Conservation (phyloP, 2,888 invertebrate genomes). For the Drosophila neonasuta region DNA sequence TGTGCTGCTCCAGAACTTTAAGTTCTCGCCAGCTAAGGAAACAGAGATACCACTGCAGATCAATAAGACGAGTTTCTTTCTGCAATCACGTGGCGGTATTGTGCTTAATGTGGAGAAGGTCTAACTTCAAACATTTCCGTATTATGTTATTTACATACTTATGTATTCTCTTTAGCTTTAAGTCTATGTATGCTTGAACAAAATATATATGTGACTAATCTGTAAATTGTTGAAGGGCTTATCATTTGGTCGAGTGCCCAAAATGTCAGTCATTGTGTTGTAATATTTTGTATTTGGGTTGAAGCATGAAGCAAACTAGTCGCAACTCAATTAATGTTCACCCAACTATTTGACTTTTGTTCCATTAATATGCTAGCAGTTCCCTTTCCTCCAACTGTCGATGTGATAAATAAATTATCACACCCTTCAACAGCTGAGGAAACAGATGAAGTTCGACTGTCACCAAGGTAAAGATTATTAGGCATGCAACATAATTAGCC, state of each 20-base stretch:
- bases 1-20: slow-evolving; percentile 69
- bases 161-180: background rate
- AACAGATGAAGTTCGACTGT: slow-evolving; percentile 33
- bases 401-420: slow-evolving; percentile 52
- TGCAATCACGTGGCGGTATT: slow-evolving; percentile 70
- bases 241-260: slow-evolving; percentile 26
- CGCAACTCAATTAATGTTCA: slow-evolving; percentile 9
- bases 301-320: background rate
- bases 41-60: slow-evolving; percentile 73
- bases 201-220: background rate
- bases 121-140: background rate
- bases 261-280: slow-evolving; percentile 37
- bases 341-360: slow-evolving; percentile 23
- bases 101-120: slow-evolving; percentile 67
- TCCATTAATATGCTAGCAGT: slow-evolving; percentile 37
- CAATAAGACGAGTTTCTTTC: slow-evolving; percentile 56
- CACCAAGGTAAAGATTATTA: slow-evolving; percentile 42
- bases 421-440: slow-evolving; percentile 33
- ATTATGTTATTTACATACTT: background rate
- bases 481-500: slow-evolving; percentile 59
- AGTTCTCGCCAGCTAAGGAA: slow-evolving; percentile 58
- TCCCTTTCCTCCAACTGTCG: slow-evolving; percentile 12
- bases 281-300: slow-evolving; percentile 23
- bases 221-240: slow-evolving; percentile 18
- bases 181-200: background rate